phyloP scores from a whole-genome alignment of 1,140 invertebrate species.

The Drosophila mauritiana region DNA sequence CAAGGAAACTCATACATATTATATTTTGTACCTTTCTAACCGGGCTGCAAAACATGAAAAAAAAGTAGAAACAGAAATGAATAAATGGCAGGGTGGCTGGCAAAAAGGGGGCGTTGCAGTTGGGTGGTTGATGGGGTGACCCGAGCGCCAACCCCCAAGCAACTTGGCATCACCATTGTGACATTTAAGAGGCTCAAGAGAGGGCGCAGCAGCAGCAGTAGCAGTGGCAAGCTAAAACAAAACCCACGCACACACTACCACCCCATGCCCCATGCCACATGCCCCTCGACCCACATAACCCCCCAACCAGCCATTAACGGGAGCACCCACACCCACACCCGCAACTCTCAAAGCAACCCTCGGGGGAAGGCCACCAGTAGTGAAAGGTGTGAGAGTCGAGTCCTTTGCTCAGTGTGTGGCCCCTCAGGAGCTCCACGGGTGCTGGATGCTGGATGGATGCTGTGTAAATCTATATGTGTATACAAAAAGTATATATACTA shows the following conservation, averaged over 20 bases:
- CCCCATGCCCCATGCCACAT: not conserved
- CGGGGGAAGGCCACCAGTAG: constrained; percentile 40
- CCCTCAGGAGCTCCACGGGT: constrained; percentile 44
- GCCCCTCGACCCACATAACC: constrained; percentile 1
- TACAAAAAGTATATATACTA: constrained; percentile 2
- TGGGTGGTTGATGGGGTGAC: constrained; percentile 5
- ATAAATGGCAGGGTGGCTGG: constrained; percentile 20
- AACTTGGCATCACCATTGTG: constrained; percentile 70
- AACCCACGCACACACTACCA: constrained; percentile 38
- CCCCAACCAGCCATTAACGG: constrained; percentile 2
- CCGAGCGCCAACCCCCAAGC: constrained; percentile 66
- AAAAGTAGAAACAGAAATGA: constrained; percentile 5
- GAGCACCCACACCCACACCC: constrained; percentile 13
- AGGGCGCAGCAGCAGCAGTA: constrained; percentile 41
- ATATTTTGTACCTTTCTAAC: constrained; percentile 55
- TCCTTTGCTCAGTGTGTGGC: constrained; percentile 61
- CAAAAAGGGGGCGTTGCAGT: constrained; percentile 1
- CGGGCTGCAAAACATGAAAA: not conserved
- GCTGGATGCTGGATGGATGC: constrained; percentile 27
- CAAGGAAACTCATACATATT: constrained; percentile 61
- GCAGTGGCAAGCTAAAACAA: constrained; percentile 67
- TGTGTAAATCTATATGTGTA: constrained; percentile 30
- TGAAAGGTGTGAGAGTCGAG: constrained; percentile 63
- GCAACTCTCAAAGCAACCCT: constrained; percentile 69
- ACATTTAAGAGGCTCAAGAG: constrained; percentile 78